These are phyloP conservation scores for Jacana jacana DNA, from an alignment of 2,113 vertebrate genomes.

Conservation along the genomic window DNA sequence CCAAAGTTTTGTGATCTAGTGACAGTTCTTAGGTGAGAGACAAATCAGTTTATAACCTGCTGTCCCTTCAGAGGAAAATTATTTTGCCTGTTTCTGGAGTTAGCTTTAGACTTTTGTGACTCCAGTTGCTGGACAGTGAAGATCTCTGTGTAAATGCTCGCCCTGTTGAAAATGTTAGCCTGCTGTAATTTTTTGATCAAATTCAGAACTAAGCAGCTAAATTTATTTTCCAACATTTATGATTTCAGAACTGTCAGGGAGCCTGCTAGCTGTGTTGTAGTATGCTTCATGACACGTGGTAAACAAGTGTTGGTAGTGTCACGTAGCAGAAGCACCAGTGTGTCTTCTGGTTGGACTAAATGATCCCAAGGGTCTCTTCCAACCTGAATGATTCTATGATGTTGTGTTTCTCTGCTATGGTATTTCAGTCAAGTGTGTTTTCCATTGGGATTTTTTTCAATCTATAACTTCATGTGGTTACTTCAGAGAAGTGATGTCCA, in stretches of 20 bases:
- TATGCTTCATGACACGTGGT: too few species aligned
- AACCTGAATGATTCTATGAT: too few species aligned
- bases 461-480: neutral
- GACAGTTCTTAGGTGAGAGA: neutral
- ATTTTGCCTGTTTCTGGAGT: neutral
- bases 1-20: too few species aligned
- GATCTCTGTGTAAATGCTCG: neutral
- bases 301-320: neutral
- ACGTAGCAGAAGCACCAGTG: accelerated
- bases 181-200: neutral
- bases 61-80: too few species aligned
- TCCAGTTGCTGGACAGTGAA: neutral
- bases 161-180: neutral
- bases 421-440: neutral
- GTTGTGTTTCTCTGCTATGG: neutral
- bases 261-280: neutral
- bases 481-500: neutral
- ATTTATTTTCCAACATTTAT: neutral
- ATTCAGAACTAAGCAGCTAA: neutral
- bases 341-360: neutral
- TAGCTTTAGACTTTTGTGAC: neutral
- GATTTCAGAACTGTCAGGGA: neutral
- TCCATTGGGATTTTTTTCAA: neutral
- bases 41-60: too few species aligned
- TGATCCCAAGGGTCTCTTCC: too few species aligned